Evolutionary conservation across 2,797 vertebrate genomes (phyloP), one percentile per base, ranked within the genome.

Genomic region (Mustela erminea): DNA sequence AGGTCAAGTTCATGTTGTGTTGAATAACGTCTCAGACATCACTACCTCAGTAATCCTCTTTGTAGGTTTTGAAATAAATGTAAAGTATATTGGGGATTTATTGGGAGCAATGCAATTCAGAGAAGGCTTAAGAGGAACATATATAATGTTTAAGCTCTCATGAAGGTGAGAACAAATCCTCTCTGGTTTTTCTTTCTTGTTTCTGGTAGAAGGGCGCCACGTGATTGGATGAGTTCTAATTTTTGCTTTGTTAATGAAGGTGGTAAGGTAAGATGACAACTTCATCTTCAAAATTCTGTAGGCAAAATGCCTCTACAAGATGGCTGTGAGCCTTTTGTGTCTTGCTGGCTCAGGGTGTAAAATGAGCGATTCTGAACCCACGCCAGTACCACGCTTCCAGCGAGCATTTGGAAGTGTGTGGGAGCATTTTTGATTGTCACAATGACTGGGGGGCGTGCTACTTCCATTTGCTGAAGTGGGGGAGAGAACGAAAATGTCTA

Each of bases 361-460:
- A 97, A 97, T 81, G 90, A 98, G 91, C 2, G 7, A 64, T 96
- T 95, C 52, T 93, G 92, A 97, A 93, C 87, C 96, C 97, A 97
- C 60, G 12, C 87, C 89, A 95, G 77, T 87, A 92, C 87, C 80
- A 84, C 68, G 78, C 78, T 97, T 93, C 78, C 58, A 86, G 72
- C 78, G 93, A 97, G 93, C 94, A 95, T 95, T 97, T 98, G 95
- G 91, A 96, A 96, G 72, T 92, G 96, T 81, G 95, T 98, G 96
- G 97, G 97, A 97, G 62, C 90, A 64, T 81, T 96, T 96, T 95
- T 97, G 94, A 98, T 98, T 92, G 95, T 94, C 96, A 97, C 93
- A 94, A 49, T 95, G 75, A 94, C 83, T 87, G 58, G 68, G 68
- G 86, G 81, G 38, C 12, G 54, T 35, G 52, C 56, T 94, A 68